A percentile compares a stretch with the other conserved stretches of the same genome.
These are phyloP conservation scores for Amiota minor DNA, from an alignment of 2,888 invertebrate species.

Conservation along the genomic window DNA sequence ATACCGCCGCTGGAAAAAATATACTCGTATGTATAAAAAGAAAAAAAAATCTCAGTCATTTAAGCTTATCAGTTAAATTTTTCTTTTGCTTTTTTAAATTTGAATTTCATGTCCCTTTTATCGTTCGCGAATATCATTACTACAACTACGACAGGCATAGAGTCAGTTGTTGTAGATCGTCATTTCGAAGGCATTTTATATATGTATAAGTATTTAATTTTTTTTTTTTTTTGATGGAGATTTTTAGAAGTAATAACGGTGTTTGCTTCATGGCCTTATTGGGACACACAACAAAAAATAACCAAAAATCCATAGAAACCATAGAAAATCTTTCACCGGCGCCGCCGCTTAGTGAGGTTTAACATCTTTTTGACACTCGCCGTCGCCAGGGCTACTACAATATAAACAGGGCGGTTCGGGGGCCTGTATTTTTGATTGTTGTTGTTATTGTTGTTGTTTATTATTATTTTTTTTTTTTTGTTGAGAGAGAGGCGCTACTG, in stretches of 20 bases:
- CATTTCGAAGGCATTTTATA: not conserved
- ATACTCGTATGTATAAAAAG: too few relatives aligned
- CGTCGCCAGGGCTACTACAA: conserved; percentile 36
- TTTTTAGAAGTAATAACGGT: conserved; percentile 21
- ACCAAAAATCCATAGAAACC: too few relatives aligned
- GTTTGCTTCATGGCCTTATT: not conserved
- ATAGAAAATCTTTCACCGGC: not conserved
- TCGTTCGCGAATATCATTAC: conserved; percentile 60
- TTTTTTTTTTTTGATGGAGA: not conserved
- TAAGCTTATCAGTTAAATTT: conserved; percentile 43
- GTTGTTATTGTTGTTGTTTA: conserved; percentile 9
- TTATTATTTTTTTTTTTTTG: not conserved
- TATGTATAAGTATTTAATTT: too few relatives aligned
- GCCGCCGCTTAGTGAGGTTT: conserved; percentile 51
- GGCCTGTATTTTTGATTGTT: not conserved
- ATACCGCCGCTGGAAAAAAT: too few relatives aligned
- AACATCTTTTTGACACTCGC: conserved; percentile 66
- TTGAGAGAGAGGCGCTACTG: not conserved
- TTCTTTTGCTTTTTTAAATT: conserved; percentile 55
- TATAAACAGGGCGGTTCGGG: not conserved
- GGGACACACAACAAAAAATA: not conserved
- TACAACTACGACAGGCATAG: too few relatives aligned
- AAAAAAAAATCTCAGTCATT: too few relatives aligned
- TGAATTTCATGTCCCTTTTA: conserved; percentile 70
- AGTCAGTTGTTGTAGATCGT: not conserved